Conservation (phyloP, 2,797 vertebrate genomes). For the Sylvilagus floridanus region DNA sequence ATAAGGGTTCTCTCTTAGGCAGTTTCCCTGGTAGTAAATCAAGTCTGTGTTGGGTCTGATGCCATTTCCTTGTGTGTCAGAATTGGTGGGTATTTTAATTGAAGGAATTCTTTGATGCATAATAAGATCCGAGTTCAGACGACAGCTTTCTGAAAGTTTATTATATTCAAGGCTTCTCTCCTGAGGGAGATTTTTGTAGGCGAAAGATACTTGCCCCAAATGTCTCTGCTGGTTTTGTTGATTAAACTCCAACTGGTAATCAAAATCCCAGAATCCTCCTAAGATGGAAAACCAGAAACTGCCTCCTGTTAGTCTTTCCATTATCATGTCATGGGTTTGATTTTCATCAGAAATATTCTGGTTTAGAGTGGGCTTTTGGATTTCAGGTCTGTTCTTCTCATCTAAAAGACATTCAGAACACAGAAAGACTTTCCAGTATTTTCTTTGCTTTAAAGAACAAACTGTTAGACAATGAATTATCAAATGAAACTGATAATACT, state of each 20-base stretch:
- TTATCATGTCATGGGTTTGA: conserved; percentile 35
- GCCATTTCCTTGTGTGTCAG: conserved; percentile 51
- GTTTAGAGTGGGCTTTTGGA: conserved; percentile 43
- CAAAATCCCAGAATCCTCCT: conserved; percentile 69
- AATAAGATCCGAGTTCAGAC: conserved; percentile 52
- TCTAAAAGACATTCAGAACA: conserved; percentile 75
- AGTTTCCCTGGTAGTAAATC: conserved; percentile 50
- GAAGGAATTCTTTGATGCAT: conserved; percentile 60
- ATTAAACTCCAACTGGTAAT: conserved; percentile 59
- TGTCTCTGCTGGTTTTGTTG: conserved; percentile 65
- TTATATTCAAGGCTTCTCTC: conserved; percentile 51
- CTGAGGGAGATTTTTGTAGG: conserved; percentile 53
- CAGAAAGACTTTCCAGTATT: conserved; percentile 27
- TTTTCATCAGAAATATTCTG: conserved; percentile 57
- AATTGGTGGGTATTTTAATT: conserved; percentile 57
- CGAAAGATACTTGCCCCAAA: conserved; percentile 53
- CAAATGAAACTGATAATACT: background rate
- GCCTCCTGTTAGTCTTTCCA: conserved; percentile 48
- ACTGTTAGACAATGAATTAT: background rate
- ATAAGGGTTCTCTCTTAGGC: conserved; percentile 51
- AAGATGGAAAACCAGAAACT: conserved; percentile 70
- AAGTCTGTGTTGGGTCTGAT: conserved; percentile 50
- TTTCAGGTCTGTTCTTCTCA: conserved; percentile 41
- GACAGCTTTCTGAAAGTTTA: conserved; percentile 48
- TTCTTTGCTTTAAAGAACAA: conserved; percentile 17